Base-by-base conservation (phyloP, 2,797 vertebrate genomes). In the Arnoldichthys spilopterus region DNA sequence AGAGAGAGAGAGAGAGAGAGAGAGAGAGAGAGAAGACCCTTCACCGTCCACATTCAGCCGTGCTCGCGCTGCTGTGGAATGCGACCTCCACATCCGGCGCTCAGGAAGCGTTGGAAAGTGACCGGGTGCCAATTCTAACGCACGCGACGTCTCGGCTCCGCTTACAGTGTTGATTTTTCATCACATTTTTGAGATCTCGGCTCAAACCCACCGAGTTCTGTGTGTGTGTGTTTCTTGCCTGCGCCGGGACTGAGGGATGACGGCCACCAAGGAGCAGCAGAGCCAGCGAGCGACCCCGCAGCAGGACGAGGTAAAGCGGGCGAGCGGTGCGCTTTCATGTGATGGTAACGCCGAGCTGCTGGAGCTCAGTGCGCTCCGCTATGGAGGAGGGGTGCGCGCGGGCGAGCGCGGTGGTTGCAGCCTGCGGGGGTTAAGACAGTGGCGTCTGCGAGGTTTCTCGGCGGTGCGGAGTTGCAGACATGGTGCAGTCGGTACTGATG, bases 221-320 rank as follows among this genome's bases (percentile, higher is more conserved):
- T 24, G 22, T 24, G 5, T 26, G 26, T 40, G 49, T 32, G 20
- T 13, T 34, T 6, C 32, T 13, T 8, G 34, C 40, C 70, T 54
- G 51, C 53, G 18, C 28, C 15, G 68, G 87, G 88, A 90, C 80
- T 87, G 87, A 81, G 94, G 86, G 80, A 96, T 96, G 94, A 97
- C 96, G 86, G 96, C 96, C 75, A 95, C 94, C 90, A 97, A 97
- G 91, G 96, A 97, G 89, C 96, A 93, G 90, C 92, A 87, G 85
- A 92, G 77, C 26, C 91, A 91, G 88, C 88, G 92, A 86, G 78
- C 80, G 70, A 90, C 85, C 22, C 77, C 74, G 66, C 87, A 81
- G 74, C 75, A 85, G 70, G 88, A 93, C 51, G 92, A 93, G 92
- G 92, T 93, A 85, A 83, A 12, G 11, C 24, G 40, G 5, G 11